Percentiles rank a stretch among this genome's conserved stretches.
phyloP scores from a whole-genome alignment of 64 coral and sea anemone species.

The Montipora foliosa region DNA sequence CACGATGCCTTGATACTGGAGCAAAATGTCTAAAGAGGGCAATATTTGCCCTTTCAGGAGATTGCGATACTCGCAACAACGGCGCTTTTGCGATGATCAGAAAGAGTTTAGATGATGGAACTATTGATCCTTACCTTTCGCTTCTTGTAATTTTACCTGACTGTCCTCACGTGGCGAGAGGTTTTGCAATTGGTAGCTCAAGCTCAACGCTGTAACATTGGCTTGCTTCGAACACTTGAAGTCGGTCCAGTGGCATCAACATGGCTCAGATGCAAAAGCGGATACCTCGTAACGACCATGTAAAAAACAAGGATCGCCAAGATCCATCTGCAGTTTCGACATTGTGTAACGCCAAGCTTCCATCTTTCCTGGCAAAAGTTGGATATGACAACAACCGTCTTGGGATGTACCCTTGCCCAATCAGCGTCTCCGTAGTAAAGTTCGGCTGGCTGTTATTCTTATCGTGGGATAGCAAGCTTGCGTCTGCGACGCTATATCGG shows the following conservation, averaged over 20 bases:
- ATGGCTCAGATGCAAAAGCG: neutral
- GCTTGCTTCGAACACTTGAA: constrained; percentile 24
- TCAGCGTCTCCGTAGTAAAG: constrained; percentile 18
- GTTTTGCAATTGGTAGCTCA: constrained; percentile 49
- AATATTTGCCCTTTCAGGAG: neutral
- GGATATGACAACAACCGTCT: constrained; percentile 45
- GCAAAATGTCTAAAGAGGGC: constrained; percentile 8
- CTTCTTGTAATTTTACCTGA: neutral
- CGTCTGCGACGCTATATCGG: constrained; percentile 1
- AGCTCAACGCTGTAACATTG: constrained; percentile 2
- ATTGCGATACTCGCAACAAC: constrained; percentile 63
- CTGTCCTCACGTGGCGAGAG: constrained; percentile 6
- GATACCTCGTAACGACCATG: constrained; percentile 24
- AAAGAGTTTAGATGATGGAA: constrained; percentile 25
- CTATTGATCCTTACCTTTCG: constrained; percentile 1
- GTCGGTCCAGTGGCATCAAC: neutral
- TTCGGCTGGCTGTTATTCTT: constrained; percentile 47
- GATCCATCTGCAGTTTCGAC: constrained; percentile 32
- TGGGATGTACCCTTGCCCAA: constrained; percentile 28
- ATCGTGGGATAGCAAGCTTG: constrained; percentile 13
- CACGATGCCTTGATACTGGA: constrained; percentile 10
- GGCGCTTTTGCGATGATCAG: constrained; percentile 35
- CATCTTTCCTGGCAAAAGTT: neutral
- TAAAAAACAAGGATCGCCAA: constrained; percentile 44
- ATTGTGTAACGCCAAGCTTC: constrained; percentile 10